Evolutionary conservation across 2,113 vertebrate genomes (phyloP).

Genomic region (Pelecanus crispus): DNA sequence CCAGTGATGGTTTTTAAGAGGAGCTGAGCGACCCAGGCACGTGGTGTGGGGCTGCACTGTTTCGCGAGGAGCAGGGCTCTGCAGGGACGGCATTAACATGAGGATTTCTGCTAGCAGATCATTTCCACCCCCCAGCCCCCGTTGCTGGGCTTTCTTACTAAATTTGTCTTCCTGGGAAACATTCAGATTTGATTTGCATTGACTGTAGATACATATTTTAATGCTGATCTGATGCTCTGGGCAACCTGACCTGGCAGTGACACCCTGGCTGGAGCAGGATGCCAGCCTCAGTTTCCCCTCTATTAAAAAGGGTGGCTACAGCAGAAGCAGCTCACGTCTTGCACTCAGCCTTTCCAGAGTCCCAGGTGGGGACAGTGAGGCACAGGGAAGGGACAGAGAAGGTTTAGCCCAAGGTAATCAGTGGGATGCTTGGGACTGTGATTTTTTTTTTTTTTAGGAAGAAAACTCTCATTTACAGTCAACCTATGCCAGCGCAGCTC

Average conservation of each 20-base stretch:
- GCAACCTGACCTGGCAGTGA: accelerated
- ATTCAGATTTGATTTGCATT: not conserved
- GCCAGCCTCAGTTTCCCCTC: not conserved
- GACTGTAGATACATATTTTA: not conserved
- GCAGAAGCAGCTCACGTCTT: not conserved
- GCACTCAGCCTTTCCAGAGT: not conserved
- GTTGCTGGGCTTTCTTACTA: not conserved
- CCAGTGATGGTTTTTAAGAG: not conserved
- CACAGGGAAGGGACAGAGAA: not conserved
- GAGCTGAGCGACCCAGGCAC: not conserved
- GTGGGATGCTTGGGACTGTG: not conserved
- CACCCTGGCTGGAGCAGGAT: not conserved
- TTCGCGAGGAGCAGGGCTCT: not conserved
- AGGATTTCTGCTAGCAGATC: not conserved
- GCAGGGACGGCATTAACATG: accelerated
- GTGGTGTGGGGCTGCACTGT: accelerated
- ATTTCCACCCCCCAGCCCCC: not conserved
- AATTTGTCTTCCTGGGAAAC: not conserved
- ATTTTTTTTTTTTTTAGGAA: not conserved
- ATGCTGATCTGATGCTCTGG: not conserved
- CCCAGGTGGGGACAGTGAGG: not conserved
- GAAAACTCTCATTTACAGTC: not conserved
- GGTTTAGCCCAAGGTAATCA: not conserved
- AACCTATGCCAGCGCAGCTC: not conserved
- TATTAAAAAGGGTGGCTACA: not conserved